These are phyloP conservation scores for Spheniscus mendiculus DNA, from an alignment of 2,113 vertebrate species.

Conservation along the genomic window DNA sequence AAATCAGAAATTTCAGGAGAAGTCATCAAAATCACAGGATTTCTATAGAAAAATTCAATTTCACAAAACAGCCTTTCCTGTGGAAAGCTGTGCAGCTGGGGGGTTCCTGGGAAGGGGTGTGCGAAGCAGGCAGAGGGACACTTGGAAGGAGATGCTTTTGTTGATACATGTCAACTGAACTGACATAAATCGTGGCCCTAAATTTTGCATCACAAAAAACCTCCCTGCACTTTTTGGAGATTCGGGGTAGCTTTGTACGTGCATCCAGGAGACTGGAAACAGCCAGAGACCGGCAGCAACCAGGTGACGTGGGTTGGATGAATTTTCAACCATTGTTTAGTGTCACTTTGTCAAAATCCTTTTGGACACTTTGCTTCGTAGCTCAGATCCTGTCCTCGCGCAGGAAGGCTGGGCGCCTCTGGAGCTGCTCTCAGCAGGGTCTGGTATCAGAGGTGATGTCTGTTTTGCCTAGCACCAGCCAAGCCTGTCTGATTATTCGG, in stretches of 20 bases:
- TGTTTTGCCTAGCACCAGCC: constrained; percentile 20
- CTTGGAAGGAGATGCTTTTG: neutral
- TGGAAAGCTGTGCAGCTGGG: neutral
- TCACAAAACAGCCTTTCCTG: neutral
- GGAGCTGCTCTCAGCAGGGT: neutral
- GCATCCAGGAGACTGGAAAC: neutral
- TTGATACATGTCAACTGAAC: neutral
- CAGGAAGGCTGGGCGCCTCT: neutral
- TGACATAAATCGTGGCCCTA: neutral
- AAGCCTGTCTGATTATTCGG: neutral
- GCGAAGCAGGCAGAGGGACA: neutral
- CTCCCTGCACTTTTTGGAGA: neutral
- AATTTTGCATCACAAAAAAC: neutral
- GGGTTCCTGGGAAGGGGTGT: neutral
- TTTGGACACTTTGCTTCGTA: neutral
- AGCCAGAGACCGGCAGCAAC: neutral
- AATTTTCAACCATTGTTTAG: neutral
- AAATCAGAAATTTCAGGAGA: neutral
- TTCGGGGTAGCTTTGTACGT: neutral
- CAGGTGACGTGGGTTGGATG: fast-evolving
- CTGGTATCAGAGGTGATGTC: neutral
- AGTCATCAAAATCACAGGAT: neutral
- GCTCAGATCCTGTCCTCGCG: fast-evolving
- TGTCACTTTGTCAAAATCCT: neutral
- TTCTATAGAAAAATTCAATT: neutral